Evolutionary conservation across 2,797 vertebrate species (phyloP).

Genomic region (Nannoperca australis): DNA sequence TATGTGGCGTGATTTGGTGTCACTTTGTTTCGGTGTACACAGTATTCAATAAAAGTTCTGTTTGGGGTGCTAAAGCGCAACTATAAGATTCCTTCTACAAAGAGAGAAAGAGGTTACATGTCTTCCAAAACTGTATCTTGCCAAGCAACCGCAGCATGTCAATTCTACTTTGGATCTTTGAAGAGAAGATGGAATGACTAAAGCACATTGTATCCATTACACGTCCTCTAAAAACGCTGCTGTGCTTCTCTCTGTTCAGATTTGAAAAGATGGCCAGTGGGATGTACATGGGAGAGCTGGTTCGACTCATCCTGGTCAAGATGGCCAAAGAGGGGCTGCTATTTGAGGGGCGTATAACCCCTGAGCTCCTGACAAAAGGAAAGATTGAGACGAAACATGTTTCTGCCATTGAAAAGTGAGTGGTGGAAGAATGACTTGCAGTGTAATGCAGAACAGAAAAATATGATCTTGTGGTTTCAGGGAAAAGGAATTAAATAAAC

Average conservation of each 20-base stretch:
- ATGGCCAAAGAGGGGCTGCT: slow-evolving; percentile 98
- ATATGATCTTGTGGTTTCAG: too few relatives aligned
- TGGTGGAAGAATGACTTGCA: neutral
- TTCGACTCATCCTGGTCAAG: slow-evolving; percentile 98
- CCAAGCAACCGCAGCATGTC: neutral
- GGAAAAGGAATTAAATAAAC: neutral
- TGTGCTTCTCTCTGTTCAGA: slow-evolving; percentile 74
- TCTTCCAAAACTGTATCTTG: neutral
- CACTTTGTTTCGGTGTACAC: neutral
- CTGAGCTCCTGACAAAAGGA: slow-evolving; percentile 95
- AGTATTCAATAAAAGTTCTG: neutral
- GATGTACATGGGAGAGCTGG: slow-evolving; percentile 97
- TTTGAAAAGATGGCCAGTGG: slow-evolving; percentile 99
- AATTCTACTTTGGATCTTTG: neutral
- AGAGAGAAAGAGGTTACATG: neutral
- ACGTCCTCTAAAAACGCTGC: neutral
- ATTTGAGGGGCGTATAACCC: slow-evolving; percentile 96
- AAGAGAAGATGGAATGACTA: neutral
- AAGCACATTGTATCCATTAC: neutral
- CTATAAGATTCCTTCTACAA: neutral
- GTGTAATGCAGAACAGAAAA: neutral
- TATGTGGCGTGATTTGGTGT: neutral
- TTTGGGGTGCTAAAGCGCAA: neutral
- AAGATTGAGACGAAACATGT: slow-evolving; percentile 96
- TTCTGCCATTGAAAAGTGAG: slow-evolving; percentile 97